phyloP scores from a whole-genome alignment of 2,888 invertebrate species.

The Nomada ferruginata region DNA sequence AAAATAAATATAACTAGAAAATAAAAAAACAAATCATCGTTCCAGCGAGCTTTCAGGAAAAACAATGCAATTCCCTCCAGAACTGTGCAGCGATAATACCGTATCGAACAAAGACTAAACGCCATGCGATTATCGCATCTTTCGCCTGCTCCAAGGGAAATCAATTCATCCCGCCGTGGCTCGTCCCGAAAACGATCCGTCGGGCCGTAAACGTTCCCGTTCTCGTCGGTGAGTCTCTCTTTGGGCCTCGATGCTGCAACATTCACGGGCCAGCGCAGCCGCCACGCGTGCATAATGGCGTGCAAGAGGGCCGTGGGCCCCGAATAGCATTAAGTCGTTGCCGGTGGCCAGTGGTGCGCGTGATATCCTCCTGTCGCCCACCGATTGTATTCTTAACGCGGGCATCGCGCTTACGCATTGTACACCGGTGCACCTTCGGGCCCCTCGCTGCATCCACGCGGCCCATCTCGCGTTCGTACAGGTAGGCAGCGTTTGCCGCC shows the following conservation, averaged over 20 bases:
- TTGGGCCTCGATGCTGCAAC: slow-evolving; percentile 52
- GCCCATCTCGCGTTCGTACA: slow-evolving; percentile 45
- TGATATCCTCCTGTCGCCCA: slow-evolving; percentile 70
- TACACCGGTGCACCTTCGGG: slow-evolving; percentile 40
- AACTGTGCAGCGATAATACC: too few species aligned
- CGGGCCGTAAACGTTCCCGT: slow-evolving; percentile 45
- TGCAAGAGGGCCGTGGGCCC: slow-evolving; percentile 51
- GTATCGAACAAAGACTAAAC: background rate
- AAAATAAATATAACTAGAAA: too few species aligned
- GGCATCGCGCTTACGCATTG: slow-evolving; percentile 31
- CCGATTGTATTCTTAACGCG: slow-evolving; percentile 62
- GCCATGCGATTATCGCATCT: background rate
- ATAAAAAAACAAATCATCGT: too few species aligned
- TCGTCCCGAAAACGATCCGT: slow-evolving; percentile 28
- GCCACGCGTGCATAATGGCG: slow-evolving; percentile 71
- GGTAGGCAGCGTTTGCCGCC: slow-evolving; percentile 26
- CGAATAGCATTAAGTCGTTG: slow-evolving; percentile 76
- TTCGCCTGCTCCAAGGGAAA: slow-evolving; percentile 6
- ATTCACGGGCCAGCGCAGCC: slow-evolving; percentile 59
- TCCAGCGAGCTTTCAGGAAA: too few species aligned
- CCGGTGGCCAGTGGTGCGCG: slow-evolving; percentile 69
- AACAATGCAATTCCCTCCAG: too few species aligned
- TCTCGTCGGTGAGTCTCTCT: slow-evolving; percentile 42
- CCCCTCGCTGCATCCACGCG: slow-evolving; percentile 27
- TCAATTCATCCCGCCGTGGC: slow-evolving; percentile 21